Evolutionary conservation across 2,113 vertebrate genomes (phyloP).

Genomic region (Sebastes fasciatus): DNA sequence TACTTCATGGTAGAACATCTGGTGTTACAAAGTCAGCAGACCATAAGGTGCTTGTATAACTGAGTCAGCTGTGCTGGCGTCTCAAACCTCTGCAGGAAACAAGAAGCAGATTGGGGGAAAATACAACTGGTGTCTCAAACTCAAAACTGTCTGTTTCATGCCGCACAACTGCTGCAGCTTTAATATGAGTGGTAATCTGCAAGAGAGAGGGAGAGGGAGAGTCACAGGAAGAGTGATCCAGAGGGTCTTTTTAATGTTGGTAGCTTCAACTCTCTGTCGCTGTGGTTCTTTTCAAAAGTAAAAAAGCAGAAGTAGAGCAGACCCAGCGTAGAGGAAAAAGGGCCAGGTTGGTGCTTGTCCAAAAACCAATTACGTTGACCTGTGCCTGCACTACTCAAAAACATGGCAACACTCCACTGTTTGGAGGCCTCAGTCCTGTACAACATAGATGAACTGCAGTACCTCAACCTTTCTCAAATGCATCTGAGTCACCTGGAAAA

Average conservation of each 20-base stretch:
- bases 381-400: slow-evolving; percentile 31
- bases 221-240: slow-evolving; percentile 1
- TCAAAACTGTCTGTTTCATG: slow-evolving; percentile 7
- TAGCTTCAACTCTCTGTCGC: background rate
- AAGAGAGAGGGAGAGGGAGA: background rate
- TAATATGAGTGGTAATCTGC: background rate
- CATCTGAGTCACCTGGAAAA: background rate
- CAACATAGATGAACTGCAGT: slow-evolving; percentile 32
- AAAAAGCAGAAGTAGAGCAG: slow-evolving; percentile 52
- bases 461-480: slow-evolving; percentile 15
- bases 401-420: slow-evolving; percentile 1
- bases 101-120: background rate
- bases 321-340: slow-evolving; percentile 7
- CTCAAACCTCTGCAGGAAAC: background rate
- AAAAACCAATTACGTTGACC: slow-evolving; percentile 46
- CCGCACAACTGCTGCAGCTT: slow-evolving; percentile 11
- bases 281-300: background rate
- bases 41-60: slow-evolving; percentile 20
- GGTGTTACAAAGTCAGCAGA: background rate
- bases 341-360: background rate
- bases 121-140: background rate
- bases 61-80: slow-evolving; percentile 1
- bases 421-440: slow-evolving; percentile 13
- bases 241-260: background rate
- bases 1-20: background rate